Conservation (phyloP, 2,888 invertebrate species). For the Gibbula magus region DNA sequence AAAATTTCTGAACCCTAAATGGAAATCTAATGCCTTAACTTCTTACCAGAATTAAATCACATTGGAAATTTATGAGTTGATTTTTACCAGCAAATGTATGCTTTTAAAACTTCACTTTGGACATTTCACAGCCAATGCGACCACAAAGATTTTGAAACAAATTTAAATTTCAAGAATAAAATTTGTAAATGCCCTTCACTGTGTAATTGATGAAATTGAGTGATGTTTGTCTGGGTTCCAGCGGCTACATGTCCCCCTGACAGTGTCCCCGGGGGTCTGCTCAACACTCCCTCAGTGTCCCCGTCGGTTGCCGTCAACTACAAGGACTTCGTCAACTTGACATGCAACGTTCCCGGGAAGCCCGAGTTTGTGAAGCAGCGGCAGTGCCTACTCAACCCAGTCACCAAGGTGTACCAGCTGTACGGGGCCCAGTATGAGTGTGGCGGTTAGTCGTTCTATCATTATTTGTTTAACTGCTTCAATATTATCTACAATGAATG, state of each 20-base stretch:
- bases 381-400: conserved; percentile 55
- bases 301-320: conserved; percentile 41
- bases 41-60: too few relatives aligned
- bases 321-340: conserved; percentile 45
- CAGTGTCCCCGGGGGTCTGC: conserved; percentile 25
- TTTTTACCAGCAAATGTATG: too few relatives aligned
- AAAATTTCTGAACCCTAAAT: too few relatives aligned
- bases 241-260: conserved; percentile 46
- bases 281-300: conserved; percentile 31
- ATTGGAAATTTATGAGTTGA: too few relatives aligned
- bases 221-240: conserved; percentile 34
- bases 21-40: too few relatives aligned
- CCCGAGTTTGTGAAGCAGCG: conserved; percentile 42
- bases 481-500: not conserved
- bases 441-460: conserved; percentile 56
- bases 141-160: too few relatives aligned
- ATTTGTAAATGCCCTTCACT: not conserved
- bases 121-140: too few relatives aligned
- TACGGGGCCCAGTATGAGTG: conserved; percentile 63
- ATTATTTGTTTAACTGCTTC: too few relatives aligned
- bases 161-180: too few relatives aligned
- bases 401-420: conserved; percentile 48
- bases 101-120: too few relatives aligned
- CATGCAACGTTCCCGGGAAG: conserved; percentile 50
- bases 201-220: not conserved